These are phyloP conservation scores for Semotilus atromaculatus DNA, from an alignment of 2,797 vertebrate genomes.

Conservation along the genomic window DNA sequence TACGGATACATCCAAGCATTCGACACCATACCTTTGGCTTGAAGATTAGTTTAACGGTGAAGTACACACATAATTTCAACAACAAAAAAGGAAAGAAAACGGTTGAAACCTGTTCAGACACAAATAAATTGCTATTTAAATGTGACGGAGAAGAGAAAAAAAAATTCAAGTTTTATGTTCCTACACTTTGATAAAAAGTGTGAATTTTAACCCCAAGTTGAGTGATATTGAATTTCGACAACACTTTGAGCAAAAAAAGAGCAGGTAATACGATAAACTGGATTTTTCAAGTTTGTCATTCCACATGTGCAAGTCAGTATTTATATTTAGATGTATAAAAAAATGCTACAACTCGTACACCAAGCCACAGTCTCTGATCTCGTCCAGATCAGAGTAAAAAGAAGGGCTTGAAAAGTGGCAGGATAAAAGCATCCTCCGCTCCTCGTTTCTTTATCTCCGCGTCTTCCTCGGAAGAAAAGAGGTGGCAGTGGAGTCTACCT, in stretches of 20 bases:
- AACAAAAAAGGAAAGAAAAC: slow-evolving; percentile 53
- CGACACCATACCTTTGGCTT: slow-evolving; percentile 82
- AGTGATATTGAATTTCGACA: slow-evolving; percentile 42
- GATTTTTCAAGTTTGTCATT: slow-evolving; percentile 79
- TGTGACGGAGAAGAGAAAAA: slow-evolving; percentile 42
- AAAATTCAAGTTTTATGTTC: slow-evolving; percentile 72
- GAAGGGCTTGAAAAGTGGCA: slow-evolving; percentile 72
- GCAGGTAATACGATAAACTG: slow-evolving; percentile 64
- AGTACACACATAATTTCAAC: slow-evolving; percentile 70
- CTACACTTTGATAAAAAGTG: slow-evolving; percentile 56
- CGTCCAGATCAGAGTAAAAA: slow-evolving; percentile 49
- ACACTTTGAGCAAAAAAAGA: slow-evolving; percentile 62
- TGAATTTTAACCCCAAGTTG: slow-evolving; percentile 49
- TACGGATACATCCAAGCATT: slow-evolving; percentile 82
- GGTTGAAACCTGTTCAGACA: slow-evolving; percentile 62
- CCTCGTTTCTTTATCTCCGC: slow-evolving; percentile 23
- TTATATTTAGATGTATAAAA: slow-evolving; percentile 33
- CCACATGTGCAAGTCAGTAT: slow-evolving; percentile 82
- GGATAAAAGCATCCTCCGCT: slow-evolving; percentile 66
- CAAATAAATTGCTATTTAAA: slow-evolving; percentile 45
- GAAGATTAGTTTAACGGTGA: slow-evolving; percentile 79
- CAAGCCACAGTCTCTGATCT: slow-evolving; percentile 45
- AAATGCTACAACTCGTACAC: slow-evolving; percentile 82
- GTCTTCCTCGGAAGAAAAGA: slow-evolving; percentile 21
- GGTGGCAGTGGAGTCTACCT: slow-evolving; percentile 48